Conservation (phyloP, 2,888 invertebrate species). For the Lepidocyrtinus sp. region DNA sequence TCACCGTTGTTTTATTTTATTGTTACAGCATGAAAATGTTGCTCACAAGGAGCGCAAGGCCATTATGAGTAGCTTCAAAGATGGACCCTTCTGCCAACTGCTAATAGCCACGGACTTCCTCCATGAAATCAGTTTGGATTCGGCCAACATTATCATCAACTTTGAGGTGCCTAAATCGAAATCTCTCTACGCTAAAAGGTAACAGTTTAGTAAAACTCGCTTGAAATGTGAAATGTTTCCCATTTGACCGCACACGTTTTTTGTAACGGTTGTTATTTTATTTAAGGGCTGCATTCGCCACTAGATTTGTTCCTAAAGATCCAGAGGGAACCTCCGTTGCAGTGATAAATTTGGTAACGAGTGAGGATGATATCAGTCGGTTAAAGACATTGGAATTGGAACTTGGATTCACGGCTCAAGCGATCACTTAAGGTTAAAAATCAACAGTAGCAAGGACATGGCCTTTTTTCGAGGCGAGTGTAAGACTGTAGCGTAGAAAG, state of each 20-base stretch:
- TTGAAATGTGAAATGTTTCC: no score
- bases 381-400: no score
- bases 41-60: constrained; percentile 29
- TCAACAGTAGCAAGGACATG: no score
- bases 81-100: constrained; percentile 44
- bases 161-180: constrained; percentile 55
- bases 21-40: constrained; percentile 56
- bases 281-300: constrained; percentile 51
- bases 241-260: no score
- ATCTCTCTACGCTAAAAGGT: constrained; percentile 52
- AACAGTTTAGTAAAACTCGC: background rate
- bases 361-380: no score
- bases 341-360: no score
- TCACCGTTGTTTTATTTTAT: constrained; percentile 1
- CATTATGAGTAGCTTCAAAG: constrained; percentile 39
- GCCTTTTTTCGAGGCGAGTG: no score
- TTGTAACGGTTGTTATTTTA: no score
- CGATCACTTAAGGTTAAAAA: no score
- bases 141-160: constrained; percentile 56
- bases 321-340: background rate
- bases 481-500: no score
- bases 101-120: constrained; percentile 61
- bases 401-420: no score
- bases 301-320: constrained; percentile 5
- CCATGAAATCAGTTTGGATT: constrained; percentile 39